Conservation (phyloP, 1,140 invertebrate genomes). For the Leptinotarsa defecta region DNA sequence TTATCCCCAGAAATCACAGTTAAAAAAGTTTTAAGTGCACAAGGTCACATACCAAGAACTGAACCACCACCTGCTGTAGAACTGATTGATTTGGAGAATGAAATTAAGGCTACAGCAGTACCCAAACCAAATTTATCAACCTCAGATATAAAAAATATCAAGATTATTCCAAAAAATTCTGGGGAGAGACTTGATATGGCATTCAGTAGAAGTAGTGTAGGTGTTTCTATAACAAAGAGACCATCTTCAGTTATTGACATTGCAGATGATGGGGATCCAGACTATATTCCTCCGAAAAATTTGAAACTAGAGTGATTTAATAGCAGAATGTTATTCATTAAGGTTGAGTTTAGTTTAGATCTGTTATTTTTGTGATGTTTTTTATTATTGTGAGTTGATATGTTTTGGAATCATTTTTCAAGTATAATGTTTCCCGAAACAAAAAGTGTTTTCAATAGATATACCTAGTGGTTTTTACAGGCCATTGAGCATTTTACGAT, state of each 20-base stretch:
- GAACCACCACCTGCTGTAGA: constrained; percentile 21
- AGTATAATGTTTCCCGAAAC: too few relatives aligned
- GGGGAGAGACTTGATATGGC: constrained; percentile 4
- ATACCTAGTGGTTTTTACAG: too few relatives aligned
- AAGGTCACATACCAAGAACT: not conserved
- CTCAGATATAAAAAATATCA: constrained; percentile 26
- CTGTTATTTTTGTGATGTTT: not conserved
- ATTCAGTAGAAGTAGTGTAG: not conserved
- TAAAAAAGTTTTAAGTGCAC: constrained; percentile 28
- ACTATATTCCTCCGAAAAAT: constrained; percentile 45
- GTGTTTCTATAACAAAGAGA: constrained; percentile 7
- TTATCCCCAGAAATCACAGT: constrained; percentile 36
- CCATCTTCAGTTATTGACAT: not conserved
- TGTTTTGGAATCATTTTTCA: not conserved
- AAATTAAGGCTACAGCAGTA: constrained; percentile 38
- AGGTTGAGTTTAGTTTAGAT: not conserved
- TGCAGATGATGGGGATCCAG: constrained; percentile 43
- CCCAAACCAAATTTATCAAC: constrained; percentile 31
- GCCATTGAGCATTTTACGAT: too few relatives aligned
- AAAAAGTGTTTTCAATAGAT: too few relatives aligned
- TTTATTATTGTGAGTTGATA: constrained; percentile 8
- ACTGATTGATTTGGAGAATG: constrained; percentile 43
- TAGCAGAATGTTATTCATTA: not conserved
- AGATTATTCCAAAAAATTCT: constrained; percentile 18
- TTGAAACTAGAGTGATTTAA: constrained; percentile 32